Evolutionary conservation across 2,797 vertebrate genomes (phyloP).

Genomic region (Helarctos malayanus): DNA sequence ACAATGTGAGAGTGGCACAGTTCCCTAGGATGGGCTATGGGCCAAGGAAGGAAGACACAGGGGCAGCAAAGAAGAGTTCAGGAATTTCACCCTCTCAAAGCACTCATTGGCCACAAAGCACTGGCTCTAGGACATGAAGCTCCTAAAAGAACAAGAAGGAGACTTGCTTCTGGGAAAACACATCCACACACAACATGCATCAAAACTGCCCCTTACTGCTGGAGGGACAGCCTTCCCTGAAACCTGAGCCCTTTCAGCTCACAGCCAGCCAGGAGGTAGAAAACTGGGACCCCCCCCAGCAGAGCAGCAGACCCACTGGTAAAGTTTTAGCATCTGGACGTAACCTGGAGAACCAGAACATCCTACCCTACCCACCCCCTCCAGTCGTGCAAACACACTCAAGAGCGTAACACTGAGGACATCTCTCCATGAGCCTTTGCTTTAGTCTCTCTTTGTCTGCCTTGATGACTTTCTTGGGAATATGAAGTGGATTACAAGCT

Average conservation of each 20-base stretch:
- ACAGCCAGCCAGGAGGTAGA: background rate
- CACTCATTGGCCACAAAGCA: background rate
- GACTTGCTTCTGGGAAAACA: background rate
- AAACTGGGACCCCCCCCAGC: background rate
- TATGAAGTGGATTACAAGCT: background rate
- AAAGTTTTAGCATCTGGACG: background rate
- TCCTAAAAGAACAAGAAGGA: background rate
- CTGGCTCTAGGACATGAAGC: background rate
- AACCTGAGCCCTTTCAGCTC: background rate
- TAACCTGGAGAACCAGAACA: background rate
- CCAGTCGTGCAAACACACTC: background rate
- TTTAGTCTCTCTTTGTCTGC: conserved; percentile 4
- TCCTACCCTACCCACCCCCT: background rate
- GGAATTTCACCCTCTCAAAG: background rate
- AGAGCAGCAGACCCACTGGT: background rate
- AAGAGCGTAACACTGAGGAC: background rate
- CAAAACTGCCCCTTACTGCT: background rate
- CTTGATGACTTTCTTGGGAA: conserved; percentile 17
- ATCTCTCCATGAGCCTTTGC: background rate
- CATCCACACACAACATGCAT: background rate
- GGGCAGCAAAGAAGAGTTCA: background rate
- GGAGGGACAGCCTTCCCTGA: background rate
- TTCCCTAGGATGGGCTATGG: background rate
- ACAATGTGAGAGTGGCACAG: conserved; percentile 2
- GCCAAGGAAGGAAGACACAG: background rate